Conservation (phyloP, 2,888 invertebrate species). For the Macroteleia sp. region DNA sequence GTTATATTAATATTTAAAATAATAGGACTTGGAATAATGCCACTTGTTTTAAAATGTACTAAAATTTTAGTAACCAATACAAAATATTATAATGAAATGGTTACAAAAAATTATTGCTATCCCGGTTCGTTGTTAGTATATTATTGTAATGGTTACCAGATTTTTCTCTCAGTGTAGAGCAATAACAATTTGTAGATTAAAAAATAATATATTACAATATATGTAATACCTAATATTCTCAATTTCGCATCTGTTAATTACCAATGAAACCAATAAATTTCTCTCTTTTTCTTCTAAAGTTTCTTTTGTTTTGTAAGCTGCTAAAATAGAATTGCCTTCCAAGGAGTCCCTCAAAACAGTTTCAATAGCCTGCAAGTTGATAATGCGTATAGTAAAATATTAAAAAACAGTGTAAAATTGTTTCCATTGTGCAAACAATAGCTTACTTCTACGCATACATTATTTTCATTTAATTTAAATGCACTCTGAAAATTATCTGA, state of each 20-base stretch:
- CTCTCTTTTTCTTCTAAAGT: neutral
- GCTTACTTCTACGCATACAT: conserved; percentile 2
- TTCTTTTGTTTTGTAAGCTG: neutral
- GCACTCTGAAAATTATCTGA: neutral
- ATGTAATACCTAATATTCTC: neutral
- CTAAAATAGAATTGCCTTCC: neutral
- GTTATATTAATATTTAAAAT: too few relatives aligned
- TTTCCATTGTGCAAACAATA: neutral
- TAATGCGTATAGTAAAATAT: neutral
- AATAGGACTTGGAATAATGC: too few relatives aligned
- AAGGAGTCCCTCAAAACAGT: neutral
- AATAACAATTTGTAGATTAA: too few relatives aligned
- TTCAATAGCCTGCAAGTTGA: conserved; percentile 7
- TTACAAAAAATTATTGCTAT: too few relatives aligned
- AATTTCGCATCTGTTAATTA: conserved; percentile 6
- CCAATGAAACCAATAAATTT: conserved; percentile 2
- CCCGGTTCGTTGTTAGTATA: too few relatives aligned
- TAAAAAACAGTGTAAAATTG: neutral
- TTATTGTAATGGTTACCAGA: neutral
- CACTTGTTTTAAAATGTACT: too few relatives aligned
- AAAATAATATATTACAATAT: neutral
- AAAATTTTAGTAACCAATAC: too few relatives aligned
- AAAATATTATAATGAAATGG: too few relatives aligned
- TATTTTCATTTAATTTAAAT: conserved; percentile 7
- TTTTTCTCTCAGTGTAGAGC: too few relatives aligned